Evolutionary conservation across 2,113 vertebrate species (phyloP).

Genomic region (Cyanistes caeruleus): DNA sequence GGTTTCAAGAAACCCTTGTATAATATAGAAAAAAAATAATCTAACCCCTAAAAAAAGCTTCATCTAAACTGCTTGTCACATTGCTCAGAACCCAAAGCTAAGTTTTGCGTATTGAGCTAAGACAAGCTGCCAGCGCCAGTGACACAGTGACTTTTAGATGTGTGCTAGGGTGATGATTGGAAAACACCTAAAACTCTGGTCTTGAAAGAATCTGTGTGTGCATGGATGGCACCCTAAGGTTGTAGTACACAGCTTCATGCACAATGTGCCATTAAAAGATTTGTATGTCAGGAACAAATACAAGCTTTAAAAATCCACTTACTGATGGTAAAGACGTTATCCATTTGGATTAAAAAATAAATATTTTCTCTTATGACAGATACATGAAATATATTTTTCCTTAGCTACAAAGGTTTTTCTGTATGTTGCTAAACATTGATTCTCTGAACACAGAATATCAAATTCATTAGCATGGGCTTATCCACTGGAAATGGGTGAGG

Average conservation of each 20-base stretch:
- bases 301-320: not conserved
- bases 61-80: not conserved
- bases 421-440: not conserved
- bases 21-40: not conserved
- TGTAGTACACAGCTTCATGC: not conserved
- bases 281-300: not conserved
- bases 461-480: not conserved
- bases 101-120: accelerated
- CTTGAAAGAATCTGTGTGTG: not conserved
- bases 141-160: not conserved
- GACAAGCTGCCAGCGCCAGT: not conserved
- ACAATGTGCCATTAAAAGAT: not conserved
- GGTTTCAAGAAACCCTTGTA: not conserved
- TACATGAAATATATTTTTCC: not conserved
- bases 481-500: not conserved
- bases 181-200: not conserved
- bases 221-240: not conserved
- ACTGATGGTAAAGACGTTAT: not conserved
- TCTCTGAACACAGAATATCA: not conserved
- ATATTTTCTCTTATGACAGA: not conserved
- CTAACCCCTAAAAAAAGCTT: not conserved
- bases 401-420: not conserved
- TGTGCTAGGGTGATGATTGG: not conserved
- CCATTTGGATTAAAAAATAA: not conserved
- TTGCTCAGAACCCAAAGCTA: not conserved